phyloP scores from a whole-genome alignment of 2,113 vertebrate species.

The Danionella cerebrum region DNA sequence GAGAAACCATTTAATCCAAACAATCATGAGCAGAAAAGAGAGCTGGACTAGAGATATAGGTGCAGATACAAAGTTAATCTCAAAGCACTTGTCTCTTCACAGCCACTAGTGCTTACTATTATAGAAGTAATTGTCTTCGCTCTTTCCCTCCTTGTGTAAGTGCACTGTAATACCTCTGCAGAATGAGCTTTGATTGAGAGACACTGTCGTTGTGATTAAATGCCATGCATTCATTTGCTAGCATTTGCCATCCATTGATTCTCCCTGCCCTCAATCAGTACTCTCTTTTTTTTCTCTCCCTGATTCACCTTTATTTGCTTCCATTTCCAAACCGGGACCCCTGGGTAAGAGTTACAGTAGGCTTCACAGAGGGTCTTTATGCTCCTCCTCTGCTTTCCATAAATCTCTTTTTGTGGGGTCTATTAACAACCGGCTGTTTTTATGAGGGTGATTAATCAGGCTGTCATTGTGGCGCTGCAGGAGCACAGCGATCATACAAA shows the following conservation, averaged over 20 bases:
- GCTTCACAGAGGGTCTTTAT: constrained; percentile 5
- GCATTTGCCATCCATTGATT: constrained; percentile 64
- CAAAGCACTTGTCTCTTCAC: not conserved
- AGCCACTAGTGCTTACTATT: constrained; percentile 24
- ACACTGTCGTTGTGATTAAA: constrained; percentile 65
- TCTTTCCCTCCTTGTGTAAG: not conserved
- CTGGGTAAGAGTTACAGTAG: not conserved
- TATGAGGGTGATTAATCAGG: constrained; percentile 38
- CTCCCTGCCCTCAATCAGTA: constrained; percentile 70
- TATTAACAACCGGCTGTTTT: constrained; percentile 47
- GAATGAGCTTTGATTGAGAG: constrained; percentile 69
- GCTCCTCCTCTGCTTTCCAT: constrained; percentile 30
- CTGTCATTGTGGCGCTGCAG: constrained; percentile 24
- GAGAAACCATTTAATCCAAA: not conserved
- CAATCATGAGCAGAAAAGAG: not conserved
- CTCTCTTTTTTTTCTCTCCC: constrained; percentile 63
- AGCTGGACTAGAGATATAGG: constrained; percentile 2
- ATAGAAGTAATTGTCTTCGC: constrained; percentile 14
- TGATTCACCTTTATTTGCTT: constrained; percentile 38
- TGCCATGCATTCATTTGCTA: constrained; percentile 62
- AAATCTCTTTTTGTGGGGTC: constrained; percentile 34
- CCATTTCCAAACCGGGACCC: not conserved
- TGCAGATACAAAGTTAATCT: not conserved
- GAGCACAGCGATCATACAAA: constrained; percentile 9
- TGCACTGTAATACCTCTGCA: constrained; percentile 40